Evolutionary conservation across 2,888 invertebrate species (phyloP), one percentile per base, ranked within the genome.

Genomic region (Eupithecia vulgata): DNA sequence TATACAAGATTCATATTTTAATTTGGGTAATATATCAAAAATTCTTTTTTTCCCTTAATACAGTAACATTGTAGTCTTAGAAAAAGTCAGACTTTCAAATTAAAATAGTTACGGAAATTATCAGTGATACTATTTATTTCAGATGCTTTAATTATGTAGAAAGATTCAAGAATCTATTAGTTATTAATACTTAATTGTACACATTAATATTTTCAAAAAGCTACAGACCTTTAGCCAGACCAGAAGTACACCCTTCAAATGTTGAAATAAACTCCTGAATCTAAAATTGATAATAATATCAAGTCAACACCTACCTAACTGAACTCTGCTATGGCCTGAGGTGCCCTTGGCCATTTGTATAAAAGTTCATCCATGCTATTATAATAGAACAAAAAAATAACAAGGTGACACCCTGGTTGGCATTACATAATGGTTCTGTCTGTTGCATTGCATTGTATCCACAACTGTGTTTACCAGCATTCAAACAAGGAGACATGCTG

Each of bases 401-500:
- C 17, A 61, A 61, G 34, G 61, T 62, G 30, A 61, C n/a, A 35
- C 15, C 37, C 8, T 35, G 48, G 4, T 59, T 25, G 13, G 30
- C 35, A 62, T 37, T 64, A 4, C 21, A 35, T 64, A n/a, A 21
- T 25, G 13, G 17, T 64, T 35, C 7, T 37, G 10, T 12, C 13
- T 30, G 7, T 35, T 62, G 3, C 17, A 17, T 57, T 57, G 57
- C 25, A 42, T 37, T 65, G n/a, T 65, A 65, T 40, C n/a, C 65
- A 65, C 40, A 40, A 13, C 65, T 65, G 65, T 65, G n/a, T 40
- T 42, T 12, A 37, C 40, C 37, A 65, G 21, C 21, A 37, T 5
- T 21, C 37, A 65, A 40, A 1, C 64, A 37, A 64, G 25, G 3
- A 34, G 62, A 21, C 65, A 65, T 65, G 70, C 52, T 70, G 15